Percentiles rank a stretch among this genome's conserved stretches.
These are phyloP conservation scores for Falco peregrinus DNA, from an alignment of 2,797 vertebrate genomes.

Conservation along the genomic window DNA sequence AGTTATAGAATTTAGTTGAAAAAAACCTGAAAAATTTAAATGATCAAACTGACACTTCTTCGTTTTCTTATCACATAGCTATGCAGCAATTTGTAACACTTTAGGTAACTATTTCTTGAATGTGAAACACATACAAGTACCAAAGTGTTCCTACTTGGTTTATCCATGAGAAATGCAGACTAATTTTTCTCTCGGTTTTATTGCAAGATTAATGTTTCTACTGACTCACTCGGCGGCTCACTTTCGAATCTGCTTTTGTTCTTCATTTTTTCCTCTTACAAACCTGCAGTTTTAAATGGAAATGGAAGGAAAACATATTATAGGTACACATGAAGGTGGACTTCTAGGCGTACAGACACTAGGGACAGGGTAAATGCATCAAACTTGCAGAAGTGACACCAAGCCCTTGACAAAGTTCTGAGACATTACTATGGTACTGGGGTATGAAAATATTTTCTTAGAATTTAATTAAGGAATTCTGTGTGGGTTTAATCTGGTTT, in stretches of 20 bases:
- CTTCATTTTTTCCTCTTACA: background rate
- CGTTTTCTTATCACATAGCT: background rate
- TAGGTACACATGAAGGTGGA: background rate
- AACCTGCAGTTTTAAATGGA: background rate
- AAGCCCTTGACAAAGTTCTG: background rate
- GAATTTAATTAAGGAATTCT: background rate
- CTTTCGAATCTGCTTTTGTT: background rate
- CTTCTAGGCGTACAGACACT: background rate
- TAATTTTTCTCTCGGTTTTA: background rate
- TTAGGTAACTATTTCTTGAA: background rate
- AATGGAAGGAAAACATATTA: background rate
- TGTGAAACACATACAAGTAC: background rate
- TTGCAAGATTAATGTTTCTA: background rate
- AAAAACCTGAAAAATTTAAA: background rate
- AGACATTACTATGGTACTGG: background rate
- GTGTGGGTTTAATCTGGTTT: background rate
- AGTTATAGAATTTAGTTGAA: background rate
- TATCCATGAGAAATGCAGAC: background rate
- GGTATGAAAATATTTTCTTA: background rate
- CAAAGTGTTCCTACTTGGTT: background rate
- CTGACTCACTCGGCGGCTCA: background rate
- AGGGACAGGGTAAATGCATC: background rate
- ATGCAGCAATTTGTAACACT: background rate
- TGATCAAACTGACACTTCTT: background rate
- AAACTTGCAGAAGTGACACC: background rate